Base-by-base conservation (phyloP, 2,113 vertebrate genomes). In the Canis aureus region DNA sequence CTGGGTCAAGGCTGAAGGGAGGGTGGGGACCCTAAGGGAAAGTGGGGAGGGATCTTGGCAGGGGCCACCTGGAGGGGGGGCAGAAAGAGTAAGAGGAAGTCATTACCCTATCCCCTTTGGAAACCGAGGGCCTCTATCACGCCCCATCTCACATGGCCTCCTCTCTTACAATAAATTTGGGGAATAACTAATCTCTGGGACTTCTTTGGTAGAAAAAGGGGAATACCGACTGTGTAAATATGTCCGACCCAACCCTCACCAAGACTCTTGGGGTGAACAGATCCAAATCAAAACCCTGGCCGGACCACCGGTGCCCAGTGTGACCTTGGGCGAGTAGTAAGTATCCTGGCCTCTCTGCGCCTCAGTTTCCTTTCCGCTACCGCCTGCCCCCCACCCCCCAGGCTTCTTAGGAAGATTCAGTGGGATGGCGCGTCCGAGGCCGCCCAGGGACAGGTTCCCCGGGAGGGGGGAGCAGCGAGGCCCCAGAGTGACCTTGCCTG, bases 81-180 rank as follows among this genome's bases (percentile, higher is more conserved):
- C 67, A 85, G 49, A 25, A 53, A 17, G 1, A 60, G 57, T 19
- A 57, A 22, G 35, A 60, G 51, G 20, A 91, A 80, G 73, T 64
- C 79, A 35, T 57, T 67, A 71, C 55, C 49, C 12, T 13, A 8
- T 8, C 43, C 53, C 15, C 2, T 57, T 76, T 62, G 25, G 57
- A 95, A 74, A 32, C 23, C 1, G 11, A 53, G 29, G 2, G 2
- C 32, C 59, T 95, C 20, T 49, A 10, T 51, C 12, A 8, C 43
- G 15, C 64, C 35, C 51, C 4, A 35, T 76, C 49, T 60, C 16
- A 78, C 2, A 11, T 27, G 53, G 19, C 35, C 32, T 94, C 22
- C 35, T 60, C 38, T 91, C 32, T 55, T 85, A 87, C 32, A 92
- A 73, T 79, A 67, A 49, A 95, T 80, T 85, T 59, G 69, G 71